Evolutionary conservation across 2,113 vertebrate genomes (phyloP), one percentile per base, ranked within the genome.

Genomic region (Morone saxatilis): DNA sequence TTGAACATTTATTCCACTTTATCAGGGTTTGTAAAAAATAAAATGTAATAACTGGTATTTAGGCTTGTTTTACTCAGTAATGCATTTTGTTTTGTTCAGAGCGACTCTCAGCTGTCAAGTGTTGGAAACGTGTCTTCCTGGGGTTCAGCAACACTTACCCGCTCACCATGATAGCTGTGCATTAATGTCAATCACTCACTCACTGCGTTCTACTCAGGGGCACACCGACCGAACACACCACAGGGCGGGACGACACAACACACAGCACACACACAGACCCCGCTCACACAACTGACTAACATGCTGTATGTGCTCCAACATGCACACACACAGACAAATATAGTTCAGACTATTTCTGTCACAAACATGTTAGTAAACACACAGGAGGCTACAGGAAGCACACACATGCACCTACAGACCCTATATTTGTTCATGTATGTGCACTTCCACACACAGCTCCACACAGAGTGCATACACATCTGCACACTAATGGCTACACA

Each of bases 91-190:
- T 88, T 85, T 65, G 51, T 87, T 82, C 12, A 0, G 47, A 54
- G 80, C 40, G 22, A 56, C 71, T 86, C 84, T 43, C 20, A 41
- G 88, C 86, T 87, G 88, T 91, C 89, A 84, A 47, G 54, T 1
- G 25, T 78, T 70, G 86, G 79, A 91, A 73, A 78, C 73, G 25
- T 1, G 60, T 83, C 76, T 89, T 91, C 80, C 75, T 70, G 86
- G 82, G 76, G 69, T 81, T 86, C 86, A 43, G 68, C 67, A 54
- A 78, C 85, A 87, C 84, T 88, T 89, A 83, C 79, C 84, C 80
- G 76, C 89, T 90, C 86, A 85, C 90, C 71, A 78, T 87, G 89
- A 93, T 91, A 93, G 88, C 81, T 90, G 84, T 87, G 85, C 83
- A 92, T 91, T 92, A 94, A 89, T 91, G 86, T 85, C 86, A 31